Evolutionary conservation across 2,113 vertebrate genomes (phyloP).

Genomic region (Mastomys coucha): DNA sequence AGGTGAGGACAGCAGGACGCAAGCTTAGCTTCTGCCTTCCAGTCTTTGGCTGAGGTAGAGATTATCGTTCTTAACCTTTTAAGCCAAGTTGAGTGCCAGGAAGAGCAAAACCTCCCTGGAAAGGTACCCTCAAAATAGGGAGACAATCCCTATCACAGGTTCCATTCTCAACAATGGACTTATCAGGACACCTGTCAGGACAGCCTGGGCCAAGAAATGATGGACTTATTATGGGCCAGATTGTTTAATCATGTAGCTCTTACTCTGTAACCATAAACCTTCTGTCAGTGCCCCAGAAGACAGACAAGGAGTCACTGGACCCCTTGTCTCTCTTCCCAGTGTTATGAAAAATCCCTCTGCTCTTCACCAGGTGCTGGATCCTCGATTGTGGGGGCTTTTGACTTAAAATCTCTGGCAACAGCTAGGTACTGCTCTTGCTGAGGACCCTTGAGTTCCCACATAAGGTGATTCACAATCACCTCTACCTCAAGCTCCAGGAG

Average conservation of each 20-base stretch:
- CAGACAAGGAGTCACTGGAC: neutral
- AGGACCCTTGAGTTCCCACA: neutral
- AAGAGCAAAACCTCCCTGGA: neutral
- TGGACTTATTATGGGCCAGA: neutral
- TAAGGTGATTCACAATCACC: neutral
- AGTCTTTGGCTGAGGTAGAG: neutral
- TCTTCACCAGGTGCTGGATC: neutral
- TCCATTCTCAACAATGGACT: neutral
- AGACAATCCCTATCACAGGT: no score
- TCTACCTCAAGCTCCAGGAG: neutral
- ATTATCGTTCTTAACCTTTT: neutral
- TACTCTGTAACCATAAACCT: neutral
- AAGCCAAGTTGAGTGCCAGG: neutral
- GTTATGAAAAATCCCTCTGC: no score
- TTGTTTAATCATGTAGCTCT: neutral
- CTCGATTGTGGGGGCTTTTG: neutral
- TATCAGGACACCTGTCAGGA: neutral
- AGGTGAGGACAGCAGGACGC: neutral
- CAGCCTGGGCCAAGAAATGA: neutral
- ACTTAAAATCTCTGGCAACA: neutral
- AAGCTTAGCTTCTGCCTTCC: neutral
- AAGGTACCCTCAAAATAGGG: neutral
- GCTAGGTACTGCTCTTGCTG: neutral
- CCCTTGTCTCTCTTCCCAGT: neutral
- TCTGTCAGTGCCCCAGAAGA: no score